phyloP scores from a whole-genome alignment of 2,113 vertebrate species.

The Catharus fuscescens region DNA sequence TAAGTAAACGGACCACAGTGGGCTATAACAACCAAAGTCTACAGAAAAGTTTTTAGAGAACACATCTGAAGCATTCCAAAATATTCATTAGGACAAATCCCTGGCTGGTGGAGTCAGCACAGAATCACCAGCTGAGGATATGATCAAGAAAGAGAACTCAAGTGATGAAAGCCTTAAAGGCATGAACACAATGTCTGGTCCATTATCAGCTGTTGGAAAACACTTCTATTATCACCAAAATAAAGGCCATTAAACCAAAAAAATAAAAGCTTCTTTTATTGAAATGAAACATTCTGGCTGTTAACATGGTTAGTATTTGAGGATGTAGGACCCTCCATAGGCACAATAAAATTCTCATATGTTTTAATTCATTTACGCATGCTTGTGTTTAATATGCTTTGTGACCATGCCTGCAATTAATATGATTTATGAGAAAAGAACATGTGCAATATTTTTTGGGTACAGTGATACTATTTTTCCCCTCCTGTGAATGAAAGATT shows the following conservation, averaged over 20 bases:
- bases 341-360: slow-evolving; percentile 78
- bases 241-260: background rate
- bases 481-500: slow-evolving; percentile 74
- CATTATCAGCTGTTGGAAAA: slow-evolving; percentile 16
- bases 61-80: background rate
- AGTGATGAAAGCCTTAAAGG: slow-evolving; percentile 5
- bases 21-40: background rate
- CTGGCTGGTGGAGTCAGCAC: background rate
- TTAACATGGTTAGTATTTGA: slow-evolving; percentile 34
- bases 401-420: slow-evolving; percentile 80
- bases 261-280: background rate
- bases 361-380: slow-evolving; percentile 86
- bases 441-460: slow-evolving; percentile 67
- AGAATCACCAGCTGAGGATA: background rate
- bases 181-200: background rate
- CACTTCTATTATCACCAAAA: slow-evolving; percentile 33
- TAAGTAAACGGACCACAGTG: background rate
- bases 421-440: slow-evolving; percentile 79
- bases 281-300: slow-evolving; percentile 41
- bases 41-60: background rate
- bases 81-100: background rate
- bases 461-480: slow-evolving; percentile 43
- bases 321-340: slow-evolving; percentile 50
- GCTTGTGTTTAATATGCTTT: slow-evolving; percentile 78
- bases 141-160: background rate